phyloP scores from a whole-genome alignment of 2,113 vertebrate species.

The Thomomys bottae region DNA sequence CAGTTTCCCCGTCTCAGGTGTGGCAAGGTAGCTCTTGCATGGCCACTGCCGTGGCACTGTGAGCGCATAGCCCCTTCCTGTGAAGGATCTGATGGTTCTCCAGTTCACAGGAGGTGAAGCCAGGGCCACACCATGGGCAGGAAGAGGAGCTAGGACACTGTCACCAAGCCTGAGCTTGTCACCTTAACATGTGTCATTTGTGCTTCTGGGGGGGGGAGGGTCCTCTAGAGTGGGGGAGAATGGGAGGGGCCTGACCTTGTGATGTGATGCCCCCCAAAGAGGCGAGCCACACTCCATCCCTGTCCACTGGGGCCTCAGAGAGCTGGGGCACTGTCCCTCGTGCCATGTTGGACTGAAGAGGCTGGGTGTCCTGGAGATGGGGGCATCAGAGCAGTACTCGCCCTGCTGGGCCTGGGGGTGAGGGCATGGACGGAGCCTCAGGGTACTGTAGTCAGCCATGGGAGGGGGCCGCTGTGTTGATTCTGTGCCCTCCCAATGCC shows the following conservation, averaged over 20 bases:
- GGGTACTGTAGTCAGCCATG: background rate
- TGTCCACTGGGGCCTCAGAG: background rate
- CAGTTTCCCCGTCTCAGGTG: background rate
- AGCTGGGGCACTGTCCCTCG: too few species aligned
- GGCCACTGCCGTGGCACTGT: background rate
- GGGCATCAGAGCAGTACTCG: background rate
- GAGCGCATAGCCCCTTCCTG: too few species aligned
- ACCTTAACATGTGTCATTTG: background rate
- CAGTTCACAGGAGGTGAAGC: background rate
- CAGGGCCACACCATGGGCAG: background rate
- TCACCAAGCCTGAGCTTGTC: too few species aligned
- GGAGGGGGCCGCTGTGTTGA: background rate
- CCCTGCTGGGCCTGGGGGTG: background rate
- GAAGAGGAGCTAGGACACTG: too few species aligned
- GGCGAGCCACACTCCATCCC: background rate
- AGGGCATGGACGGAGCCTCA: background rate
- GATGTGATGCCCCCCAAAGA: background rate
- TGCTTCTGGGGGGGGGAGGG: background rate
- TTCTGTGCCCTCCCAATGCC: too few species aligned
- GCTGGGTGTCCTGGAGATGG: slow-evolving; percentile 15
- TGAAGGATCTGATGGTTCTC: too few species aligned
- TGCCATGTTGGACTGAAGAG: background rate
- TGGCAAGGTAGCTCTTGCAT: background rate
- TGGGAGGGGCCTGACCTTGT: background rate
- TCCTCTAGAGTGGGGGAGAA: too few species aligned